Conservation (phyloP, 1,140 invertebrate genomes). For the Oedothorax gibbosus region DNA sequence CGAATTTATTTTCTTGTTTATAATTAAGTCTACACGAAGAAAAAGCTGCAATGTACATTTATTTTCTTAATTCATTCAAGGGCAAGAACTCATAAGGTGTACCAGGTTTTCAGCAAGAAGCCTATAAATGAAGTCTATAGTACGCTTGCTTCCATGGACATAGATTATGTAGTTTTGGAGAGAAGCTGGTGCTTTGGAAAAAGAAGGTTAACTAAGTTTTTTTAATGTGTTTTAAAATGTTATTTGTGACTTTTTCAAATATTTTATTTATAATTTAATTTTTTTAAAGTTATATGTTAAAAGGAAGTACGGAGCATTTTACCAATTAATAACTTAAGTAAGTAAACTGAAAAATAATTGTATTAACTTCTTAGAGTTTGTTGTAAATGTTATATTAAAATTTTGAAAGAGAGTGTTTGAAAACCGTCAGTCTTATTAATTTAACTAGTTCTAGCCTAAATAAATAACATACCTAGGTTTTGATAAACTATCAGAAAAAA, state of each 20-base stretch:
- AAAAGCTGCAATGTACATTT: not conserved
- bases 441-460: too few relatives aligned
- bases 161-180: constrained; percentile 77
- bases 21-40: too few relatives aligned
- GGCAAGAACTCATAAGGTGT: constrained; percentile 77
- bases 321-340: too few relatives aligned
- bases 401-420: too few relatives aligned
- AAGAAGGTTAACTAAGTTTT: constrained; percentile 71
- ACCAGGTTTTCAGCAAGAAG: constrained; percentile 76
- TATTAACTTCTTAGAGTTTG: too few relatives aligned
- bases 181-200: constrained; percentile 74
- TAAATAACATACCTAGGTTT: too few relatives aligned
- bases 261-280: constrained; percentile 6
- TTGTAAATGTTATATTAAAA: too few relatives aligned
- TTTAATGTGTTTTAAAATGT: not conserved
- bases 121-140: constrained; percentile 73
- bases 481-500: too few relatives aligned
- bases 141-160: constrained; percentile 73
- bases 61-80: constrained; percentile 69
- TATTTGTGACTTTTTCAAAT: not conserved
- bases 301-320: too few relatives aligned
- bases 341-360: too few relatives aligned
- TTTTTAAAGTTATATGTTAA: constrained; percentile 29
- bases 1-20: too few relatives aligned
- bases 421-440: too few relatives aligned